Evolutionary conservation across 1,140 invertebrate species (phyloP).

Genomic region (Diabrotica virgifera): DNA sequence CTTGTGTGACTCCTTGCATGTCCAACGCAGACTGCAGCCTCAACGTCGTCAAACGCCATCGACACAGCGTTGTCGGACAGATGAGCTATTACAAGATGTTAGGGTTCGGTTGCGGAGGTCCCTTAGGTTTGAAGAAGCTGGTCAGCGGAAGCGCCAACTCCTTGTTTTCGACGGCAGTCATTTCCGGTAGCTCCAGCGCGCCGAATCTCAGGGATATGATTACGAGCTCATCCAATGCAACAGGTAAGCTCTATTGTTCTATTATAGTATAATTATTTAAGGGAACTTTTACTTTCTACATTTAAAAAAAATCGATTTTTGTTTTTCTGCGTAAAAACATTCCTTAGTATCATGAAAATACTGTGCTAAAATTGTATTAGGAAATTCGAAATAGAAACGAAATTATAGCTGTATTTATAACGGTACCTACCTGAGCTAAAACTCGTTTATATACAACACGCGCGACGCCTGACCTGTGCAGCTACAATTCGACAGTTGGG

Average conservation of each 20-base stretch:
- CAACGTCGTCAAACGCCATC: constrained; percentile 76
- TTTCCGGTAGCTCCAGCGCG: constrained; percentile 86
- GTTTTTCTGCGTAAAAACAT: no score
- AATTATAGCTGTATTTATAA: no score
- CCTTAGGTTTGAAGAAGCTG: constrained; percentile 63
- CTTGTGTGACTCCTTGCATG: constrained; percentile 43
- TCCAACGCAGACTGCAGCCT: constrained; percentile 53
- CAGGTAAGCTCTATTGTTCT: constrained; percentile 57
- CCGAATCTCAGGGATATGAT: constrained; percentile 87
- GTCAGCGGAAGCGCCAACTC: constrained; percentile 70
- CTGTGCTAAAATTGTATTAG: no score
- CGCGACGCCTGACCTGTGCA: no score
- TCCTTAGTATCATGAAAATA: no score
- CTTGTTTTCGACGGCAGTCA: constrained; percentile 90
- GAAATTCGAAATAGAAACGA: no score
- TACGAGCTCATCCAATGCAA: constrained; percentile 64
- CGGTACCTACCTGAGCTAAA: no score
- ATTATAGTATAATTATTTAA: background rate
- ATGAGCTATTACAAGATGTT: constrained; percentile 88
- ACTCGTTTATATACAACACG: no score
- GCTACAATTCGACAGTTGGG: no score
- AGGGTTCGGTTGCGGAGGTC: constrained; percentile 63
- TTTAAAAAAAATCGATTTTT: no score
- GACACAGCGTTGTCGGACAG: constrained; percentile 90
- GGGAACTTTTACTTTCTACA: no score